Base-by-base conservation (phyloP, 2,888 invertebrate species). In the Cryptosula pallasiana region DNA sequence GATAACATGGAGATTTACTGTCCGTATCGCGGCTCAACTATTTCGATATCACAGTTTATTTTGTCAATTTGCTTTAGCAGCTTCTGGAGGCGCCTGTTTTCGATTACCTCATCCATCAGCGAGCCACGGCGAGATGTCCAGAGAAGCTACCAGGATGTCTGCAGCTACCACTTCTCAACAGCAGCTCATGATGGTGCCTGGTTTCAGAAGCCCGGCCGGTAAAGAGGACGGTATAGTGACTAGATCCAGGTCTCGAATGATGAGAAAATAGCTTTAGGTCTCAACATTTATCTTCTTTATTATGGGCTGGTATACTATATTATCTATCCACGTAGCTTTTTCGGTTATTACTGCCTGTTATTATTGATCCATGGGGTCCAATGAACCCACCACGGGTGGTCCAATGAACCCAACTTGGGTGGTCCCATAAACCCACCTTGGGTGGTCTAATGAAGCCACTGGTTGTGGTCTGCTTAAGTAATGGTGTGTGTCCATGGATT, bases 141-240 rank as follows among this genome's bases (percentile, higher is more conserved):
- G 34, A 63, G 63, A 63, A 5, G n/a, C n/a, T 1, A 32, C 13
- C 9, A 27, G 63, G 9, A 63, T 63, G 63, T 27, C 63, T 13
- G 63, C 63, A 3, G 45, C 20, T 45, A 5, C 45, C 45, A 13
- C 63, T 32, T 13, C 3, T 13, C 63, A 27, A 27, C 32, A 25
- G 27, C 34, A 32, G 3, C 29, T 63, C 13, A 27, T 27, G 63
- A n/a, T 55, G 55, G 27, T 63, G 63, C 63, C 63, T 34, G 34
- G 34, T 9, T 20, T 32, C 3, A 63, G 63, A 34, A 57, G n/a
- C 57, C n/a, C n/a, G 3, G 9, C 45, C 5, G 27, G 25, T 34
- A 32, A 63, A 63, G 63, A 32, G 13, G 63, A 63, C 32, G 63
- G 32, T 2, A 32, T 27, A 29, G 63, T 63, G 13, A 63, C 63